These are phyloP conservation scores for Rhinophrynus dorsalis DNA, from an alignment of 2,797 vertebrate species.

Conservation along the genomic window DNA sequence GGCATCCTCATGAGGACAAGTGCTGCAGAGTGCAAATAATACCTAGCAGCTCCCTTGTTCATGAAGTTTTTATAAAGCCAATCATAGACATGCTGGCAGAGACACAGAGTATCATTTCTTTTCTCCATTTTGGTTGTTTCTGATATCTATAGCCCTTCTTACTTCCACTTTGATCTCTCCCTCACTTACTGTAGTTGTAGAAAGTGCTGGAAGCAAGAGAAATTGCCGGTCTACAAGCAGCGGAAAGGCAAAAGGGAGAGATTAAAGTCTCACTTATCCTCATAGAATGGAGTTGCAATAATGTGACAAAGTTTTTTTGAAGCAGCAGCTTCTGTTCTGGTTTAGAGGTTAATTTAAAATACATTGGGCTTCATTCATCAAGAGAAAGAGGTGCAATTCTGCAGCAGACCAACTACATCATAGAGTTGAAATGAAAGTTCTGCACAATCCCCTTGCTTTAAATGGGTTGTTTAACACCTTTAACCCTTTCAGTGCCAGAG, in stretches of 20 bases:
- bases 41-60: constrained; percentile 30
- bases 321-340: background rate
- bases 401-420: no score
- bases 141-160: constrained; percentile 33
- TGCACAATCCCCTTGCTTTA: no score
- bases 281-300: background rate
- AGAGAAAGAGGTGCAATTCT: no score
- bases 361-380: no score
- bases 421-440: no score
- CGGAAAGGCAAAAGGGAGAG: background rate
- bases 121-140: constrained; percentile 21
- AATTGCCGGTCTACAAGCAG: constrained; percentile 15
- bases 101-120: constrained; percentile 21
- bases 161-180: constrained; percentile 35
- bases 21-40: constrained; percentile 33
- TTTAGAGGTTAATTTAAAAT: background rate
- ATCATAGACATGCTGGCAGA: constrained; percentile 17
- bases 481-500: no score
- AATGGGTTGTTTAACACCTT: no score
- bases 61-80: constrained; percentile 36
- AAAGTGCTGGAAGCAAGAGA: constrained; percentile 11
- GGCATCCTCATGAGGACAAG: constrained; percentile 23
- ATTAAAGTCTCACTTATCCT: constrained; percentile 7
- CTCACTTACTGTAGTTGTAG: constrained; percentile 16
- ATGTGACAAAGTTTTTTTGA: background rate